Evolutionary conservation across 2,113 vertebrate genomes (phyloP).

Genomic region (Caloenas nicobarica): DNA sequence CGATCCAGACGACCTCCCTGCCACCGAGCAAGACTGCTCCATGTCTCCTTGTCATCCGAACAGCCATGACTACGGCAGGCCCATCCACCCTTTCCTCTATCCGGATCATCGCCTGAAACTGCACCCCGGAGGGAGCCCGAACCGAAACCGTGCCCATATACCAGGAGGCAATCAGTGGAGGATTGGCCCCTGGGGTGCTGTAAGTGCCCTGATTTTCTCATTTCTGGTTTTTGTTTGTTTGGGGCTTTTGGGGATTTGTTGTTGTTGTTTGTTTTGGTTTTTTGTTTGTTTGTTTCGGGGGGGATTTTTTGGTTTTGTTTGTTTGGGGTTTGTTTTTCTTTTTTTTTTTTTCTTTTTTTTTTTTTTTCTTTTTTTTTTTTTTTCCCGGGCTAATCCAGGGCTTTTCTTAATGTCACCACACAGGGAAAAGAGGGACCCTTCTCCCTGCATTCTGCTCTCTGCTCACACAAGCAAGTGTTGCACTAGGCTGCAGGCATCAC

Average conservation of each 20-base stretch:
- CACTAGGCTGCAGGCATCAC: background rate
- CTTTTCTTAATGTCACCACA: background rate
- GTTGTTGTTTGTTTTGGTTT: no score
- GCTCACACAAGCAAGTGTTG: background rate
- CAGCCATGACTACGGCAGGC: constrained; percentile 74
- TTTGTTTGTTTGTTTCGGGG: no score
- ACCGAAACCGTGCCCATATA: constrained; percentile 70
- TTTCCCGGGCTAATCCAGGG: background rate
- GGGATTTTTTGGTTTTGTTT: background rate
- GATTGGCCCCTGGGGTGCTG: constrained; percentile 96
- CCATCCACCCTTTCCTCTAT: constrained; percentile 73
- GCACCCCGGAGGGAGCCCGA: constrained; percentile 58
- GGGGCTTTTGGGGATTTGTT: no score
- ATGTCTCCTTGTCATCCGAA: constrained; percentile 89
- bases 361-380: background rate
- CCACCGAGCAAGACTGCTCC: constrained; percentile 89
- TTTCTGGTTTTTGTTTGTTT: background rate
- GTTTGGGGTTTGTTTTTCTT: no score
- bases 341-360: background rate
- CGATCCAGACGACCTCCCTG: constrained; percentile 87
- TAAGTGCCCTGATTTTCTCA: constrained; percentile 74
- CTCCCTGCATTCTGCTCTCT: background rate
- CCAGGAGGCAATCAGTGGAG: constrained; percentile 90
- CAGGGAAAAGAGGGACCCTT: background rate
- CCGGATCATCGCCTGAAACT: constrained; percentile 74